A percentile compares a stretch with the other conserved stretches of the same genome.
These are phyloP conservation scores for Salvator merianae DNA, from an alignment of 2,113 vertebrate species.

Conservation along the genomic window DNA sequence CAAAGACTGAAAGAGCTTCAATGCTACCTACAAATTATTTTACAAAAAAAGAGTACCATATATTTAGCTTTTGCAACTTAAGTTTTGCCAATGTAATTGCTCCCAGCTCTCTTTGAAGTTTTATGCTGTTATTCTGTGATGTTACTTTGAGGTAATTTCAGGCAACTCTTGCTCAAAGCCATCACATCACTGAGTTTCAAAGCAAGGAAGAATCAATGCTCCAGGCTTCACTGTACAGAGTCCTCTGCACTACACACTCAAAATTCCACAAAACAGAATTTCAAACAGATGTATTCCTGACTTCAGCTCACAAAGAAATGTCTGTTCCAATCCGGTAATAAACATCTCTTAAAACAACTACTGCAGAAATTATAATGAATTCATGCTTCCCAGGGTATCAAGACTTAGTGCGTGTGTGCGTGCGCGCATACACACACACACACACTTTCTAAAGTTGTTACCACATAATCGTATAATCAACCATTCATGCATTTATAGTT, in stretches of 20 bases:
- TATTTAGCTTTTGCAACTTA: conserved; percentile 3
- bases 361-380: background rate
- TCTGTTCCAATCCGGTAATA: background rate
- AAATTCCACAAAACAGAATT: background rate
- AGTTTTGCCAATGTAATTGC: background rate
- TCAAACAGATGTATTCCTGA: background rate
- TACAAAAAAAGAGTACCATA: background rate
- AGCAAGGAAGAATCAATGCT: background rate
- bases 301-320: background rate
- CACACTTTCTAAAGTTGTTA: background rate
- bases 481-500: background rate
- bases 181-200: background rate
- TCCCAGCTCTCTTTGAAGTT: conserved; percentile 6
- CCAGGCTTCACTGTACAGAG: background rate
- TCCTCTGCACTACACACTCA: background rate
- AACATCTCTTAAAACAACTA: background rate
- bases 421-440: background rate
- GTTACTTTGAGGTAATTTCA: conserved; percentile 1
- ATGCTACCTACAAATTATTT: background rate
- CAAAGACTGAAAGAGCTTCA: background rate
- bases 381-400: background rate
- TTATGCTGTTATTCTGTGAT: background rate
- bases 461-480: background rate
- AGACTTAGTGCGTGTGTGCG: too few relatives aligned
- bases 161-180: background rate